Conservation (phyloP, 2,888 invertebrate genomes). For the Portevinia maculata region DNA sequence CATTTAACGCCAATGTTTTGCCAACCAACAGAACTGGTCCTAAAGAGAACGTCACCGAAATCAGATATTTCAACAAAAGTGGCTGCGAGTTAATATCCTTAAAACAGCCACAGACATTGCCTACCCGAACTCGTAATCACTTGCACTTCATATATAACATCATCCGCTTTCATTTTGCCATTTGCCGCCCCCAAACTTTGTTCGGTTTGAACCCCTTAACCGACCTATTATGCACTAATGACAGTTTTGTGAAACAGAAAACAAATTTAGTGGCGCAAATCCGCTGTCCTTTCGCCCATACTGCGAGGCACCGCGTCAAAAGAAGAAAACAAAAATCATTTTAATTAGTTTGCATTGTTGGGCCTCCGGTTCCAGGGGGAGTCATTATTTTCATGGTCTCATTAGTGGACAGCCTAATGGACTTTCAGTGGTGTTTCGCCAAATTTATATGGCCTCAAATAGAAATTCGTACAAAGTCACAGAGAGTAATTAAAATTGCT, state of each 20-base stretch:
- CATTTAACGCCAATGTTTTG: no score
- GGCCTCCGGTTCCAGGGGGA: slow-evolving; percentile 45
- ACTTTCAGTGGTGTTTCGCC: slow-evolving; percentile 63
- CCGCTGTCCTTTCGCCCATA: background rate
- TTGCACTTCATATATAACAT: background rate
- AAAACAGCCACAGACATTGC: no score
- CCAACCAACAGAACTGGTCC: no score
- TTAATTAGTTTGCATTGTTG: slow-evolving; percentile 72
- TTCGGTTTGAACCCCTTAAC: slow-evolving; percentile 39
- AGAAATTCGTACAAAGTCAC: slow-evolving; percentile 17
- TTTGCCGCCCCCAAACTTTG: slow-evolving; percentile 14
- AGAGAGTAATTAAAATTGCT: slow-evolving; percentile 62
- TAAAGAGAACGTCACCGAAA: no score
- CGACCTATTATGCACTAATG: slow-evolving; percentile 66
- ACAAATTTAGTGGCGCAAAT: slow-evolving; percentile 44
- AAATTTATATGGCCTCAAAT: slow-evolving; percentile 48
- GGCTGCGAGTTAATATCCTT: no score
- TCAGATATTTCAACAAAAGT: no score
- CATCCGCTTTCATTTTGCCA: background rate
- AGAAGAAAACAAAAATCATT: no score
- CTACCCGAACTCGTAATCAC: no score
- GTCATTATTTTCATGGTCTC: slow-evolving; percentile 71
- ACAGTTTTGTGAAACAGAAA: slow-evolving; percentile 59
- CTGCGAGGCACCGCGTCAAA: slow-evolving; percentile 22
- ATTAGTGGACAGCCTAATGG: slow-evolving; percentile 71